phyloP scores from a whole-genome alignment of 2,113 vertebrate genomes.

The Chaetodon auriga region DNA sequence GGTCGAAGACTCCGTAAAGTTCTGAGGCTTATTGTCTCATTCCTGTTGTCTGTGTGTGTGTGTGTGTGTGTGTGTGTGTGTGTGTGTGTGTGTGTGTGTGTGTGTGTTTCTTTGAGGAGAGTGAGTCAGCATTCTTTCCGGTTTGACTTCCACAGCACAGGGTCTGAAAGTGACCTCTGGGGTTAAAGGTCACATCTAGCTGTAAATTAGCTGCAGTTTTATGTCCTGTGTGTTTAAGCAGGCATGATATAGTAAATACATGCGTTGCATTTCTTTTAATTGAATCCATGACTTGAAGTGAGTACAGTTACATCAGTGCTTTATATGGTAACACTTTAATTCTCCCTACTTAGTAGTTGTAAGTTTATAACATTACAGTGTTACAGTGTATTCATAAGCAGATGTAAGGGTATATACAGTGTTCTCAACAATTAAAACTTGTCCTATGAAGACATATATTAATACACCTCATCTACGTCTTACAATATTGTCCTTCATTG shows the following conservation, averaged over 20 bases:
- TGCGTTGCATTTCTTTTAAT: neutral
- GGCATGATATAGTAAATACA: neutral
- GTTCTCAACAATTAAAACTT: neutral
- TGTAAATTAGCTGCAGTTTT: constrained; percentile 16
- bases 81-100: neutral
- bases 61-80: neutral
- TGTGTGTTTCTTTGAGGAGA: constrained; percentile 20
- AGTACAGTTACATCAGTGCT: neutral
- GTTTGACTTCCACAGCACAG: constrained; percentile 42
- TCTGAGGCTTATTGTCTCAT: neutral
- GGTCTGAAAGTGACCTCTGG: constrained; percentile 36
- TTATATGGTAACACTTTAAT: no score
- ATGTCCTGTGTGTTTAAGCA: constrained; percentile 8
- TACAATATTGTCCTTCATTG: neutral
- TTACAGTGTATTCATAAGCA: neutral
- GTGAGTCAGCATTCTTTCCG: constrained; percentile 63
- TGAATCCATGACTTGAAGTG: neutral
- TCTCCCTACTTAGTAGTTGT: neutral
- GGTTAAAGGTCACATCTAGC: constrained; percentile 58
- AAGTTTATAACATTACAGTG: neutral
- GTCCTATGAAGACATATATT: neutral
- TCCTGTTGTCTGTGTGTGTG: neutral
- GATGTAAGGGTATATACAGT: neutral
- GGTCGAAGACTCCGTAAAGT: neutral
- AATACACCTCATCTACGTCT: neutral